These are phyloP conservation scores for Lutraria rhynchaena DNA, from an alignment of 1,140 invertebrate species.

Conservation along the genomic window DNA sequence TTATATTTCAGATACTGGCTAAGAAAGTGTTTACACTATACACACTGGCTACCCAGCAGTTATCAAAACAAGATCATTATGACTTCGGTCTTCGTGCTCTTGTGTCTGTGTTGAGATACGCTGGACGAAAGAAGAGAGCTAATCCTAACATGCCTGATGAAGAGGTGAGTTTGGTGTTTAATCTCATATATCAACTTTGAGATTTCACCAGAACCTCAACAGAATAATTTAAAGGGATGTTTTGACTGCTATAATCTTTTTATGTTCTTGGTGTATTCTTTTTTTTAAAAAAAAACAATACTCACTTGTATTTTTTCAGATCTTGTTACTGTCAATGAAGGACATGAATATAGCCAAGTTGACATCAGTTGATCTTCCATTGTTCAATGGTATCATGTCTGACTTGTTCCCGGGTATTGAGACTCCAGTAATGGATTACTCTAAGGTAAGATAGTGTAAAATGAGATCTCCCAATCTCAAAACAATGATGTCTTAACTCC, in stretches of 20 bases:
- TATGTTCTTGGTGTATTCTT: too few species aligned
- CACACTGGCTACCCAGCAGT: conserved; percentile 80
- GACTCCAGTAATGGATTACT: conserved; percentile 88
- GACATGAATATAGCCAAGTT: conserved; percentile 94
- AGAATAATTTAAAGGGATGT: too few species aligned
- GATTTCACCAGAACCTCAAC: too few species aligned
- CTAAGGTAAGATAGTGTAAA: conserved; percentile 83
- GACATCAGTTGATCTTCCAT: conserved; percentile 90
- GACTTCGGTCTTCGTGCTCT: conserved; percentile 94
- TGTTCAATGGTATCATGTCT: conserved; percentile 92
- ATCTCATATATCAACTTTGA: too few species aligned
- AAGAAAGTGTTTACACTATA: conserved; percentile 83
- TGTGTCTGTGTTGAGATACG: conserved; percentile 91
- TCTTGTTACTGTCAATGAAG: conserved; percentile 87
- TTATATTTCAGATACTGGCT: conserved; percentile 78
- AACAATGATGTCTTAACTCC: too few species aligned
- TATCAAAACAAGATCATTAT: conserved; percentile 87
- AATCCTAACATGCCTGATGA: conserved; percentile 89
- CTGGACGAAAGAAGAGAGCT: conserved; percentile 89
- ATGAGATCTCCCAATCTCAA: too few species aligned
- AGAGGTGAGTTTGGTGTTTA: too few species aligned
- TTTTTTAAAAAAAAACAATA: too few species aligned
- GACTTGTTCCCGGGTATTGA: conserved; percentile 91
- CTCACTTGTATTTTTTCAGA: conserved; percentile 61
- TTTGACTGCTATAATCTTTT: too few species aligned